Conservation (phyloP, 2,797 vertebrate genomes). For the Novumbra hubbsi region DNA sequence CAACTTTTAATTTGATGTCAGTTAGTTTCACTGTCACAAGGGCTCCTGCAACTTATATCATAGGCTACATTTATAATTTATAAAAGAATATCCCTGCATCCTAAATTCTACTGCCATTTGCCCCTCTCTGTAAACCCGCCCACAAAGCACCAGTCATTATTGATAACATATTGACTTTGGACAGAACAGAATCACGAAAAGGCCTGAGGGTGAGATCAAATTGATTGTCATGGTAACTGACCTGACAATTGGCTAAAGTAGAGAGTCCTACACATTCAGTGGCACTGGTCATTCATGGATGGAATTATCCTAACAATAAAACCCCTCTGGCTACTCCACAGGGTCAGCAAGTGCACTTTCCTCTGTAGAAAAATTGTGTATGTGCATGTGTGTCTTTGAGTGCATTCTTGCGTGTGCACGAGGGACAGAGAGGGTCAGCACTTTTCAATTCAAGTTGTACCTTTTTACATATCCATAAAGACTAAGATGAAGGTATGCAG, state of each 20-base stretch:
- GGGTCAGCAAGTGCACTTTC: background rate
- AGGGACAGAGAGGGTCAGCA: background rate
- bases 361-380: background rate
- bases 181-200: conserved; percentile 41
- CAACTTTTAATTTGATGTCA: background rate
- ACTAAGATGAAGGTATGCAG: background rate
- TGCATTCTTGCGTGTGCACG: background rate
- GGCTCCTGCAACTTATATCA: background rate
- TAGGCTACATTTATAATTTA: background rate
- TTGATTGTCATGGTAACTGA: background rate
- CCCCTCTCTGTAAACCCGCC: conserved; percentile 18
- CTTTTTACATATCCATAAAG: background rate
- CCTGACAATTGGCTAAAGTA: conserved; percentile 5
- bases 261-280: background rate
- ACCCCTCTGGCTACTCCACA: conserved; percentile 1
- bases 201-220: conserved; percentile 25
- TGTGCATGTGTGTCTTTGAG: background rate
- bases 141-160: conserved; percentile 49
- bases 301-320: background rate
- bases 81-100: background rate
- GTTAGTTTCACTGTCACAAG: background rate
- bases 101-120: background rate
- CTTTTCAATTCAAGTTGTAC: background rate
- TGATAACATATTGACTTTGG: conserved; percentile 40
- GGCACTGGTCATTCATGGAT: background rate